Base-by-base conservation (phyloP, 1,140 invertebrate species). In the Eumeta japonica region DNA sequence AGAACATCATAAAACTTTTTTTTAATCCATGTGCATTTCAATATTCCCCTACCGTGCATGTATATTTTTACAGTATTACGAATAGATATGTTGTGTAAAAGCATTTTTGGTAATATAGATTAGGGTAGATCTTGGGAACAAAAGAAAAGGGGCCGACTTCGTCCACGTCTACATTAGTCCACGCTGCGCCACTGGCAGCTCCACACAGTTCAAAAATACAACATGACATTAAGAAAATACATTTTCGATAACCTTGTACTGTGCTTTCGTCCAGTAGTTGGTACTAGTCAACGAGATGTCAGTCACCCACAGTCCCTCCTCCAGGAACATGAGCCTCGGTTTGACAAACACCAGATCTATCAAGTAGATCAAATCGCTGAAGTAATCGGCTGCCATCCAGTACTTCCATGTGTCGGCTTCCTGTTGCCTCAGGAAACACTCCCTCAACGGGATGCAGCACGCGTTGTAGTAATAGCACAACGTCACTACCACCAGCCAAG, bases 381-480 rank as follows among this genome's bases (percentile, higher is more conserved):
- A 62, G 58, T 88, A 92, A 61, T 97, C 94, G 3, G 83, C 76
- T 3, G 78, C 60, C 52, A 94, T 76, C 90, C 93, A 97, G 10
- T 77, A 68, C 0, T 70, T 57, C 0, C 82, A 71, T 62, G 91
- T 92, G 28, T 81, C 68, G 2, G 72, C 51, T 1, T 84, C 88
- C 62, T 93, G 89, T 66, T 89, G 90, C n/a, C n/a, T n/a, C 0
- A 88, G 88, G 64, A 97, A 97, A 1, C 89, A 82, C 3, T 82
- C 82, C 13, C 94, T 76, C 4, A 97, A 67, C 0, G 90, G 88
- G 29, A 97, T 90, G 3, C 85, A 84, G 79, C 88, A 90, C 15
- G 86, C 85, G 58, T 97, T 97, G 74, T 97, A 97, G 20, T 91
- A 74, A 55, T 90, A 93, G 37, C 84, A 82, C 15, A 87, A 53